Evolutionary conservation across 2,113 vertebrate genomes (phyloP).

Genomic region (Perca schrenkii): DNA sequence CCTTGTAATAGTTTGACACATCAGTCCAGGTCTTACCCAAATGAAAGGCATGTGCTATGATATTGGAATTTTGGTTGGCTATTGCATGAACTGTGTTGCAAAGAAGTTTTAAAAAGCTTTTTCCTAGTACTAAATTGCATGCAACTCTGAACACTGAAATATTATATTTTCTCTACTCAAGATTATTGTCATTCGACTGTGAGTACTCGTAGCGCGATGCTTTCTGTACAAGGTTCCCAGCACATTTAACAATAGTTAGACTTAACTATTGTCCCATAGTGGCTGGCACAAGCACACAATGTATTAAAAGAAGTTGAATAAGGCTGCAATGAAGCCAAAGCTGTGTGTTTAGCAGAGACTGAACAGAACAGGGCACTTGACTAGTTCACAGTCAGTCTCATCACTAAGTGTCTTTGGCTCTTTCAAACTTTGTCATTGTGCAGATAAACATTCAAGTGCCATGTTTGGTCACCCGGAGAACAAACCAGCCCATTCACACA

Average conservation of each 20-base stretch:
- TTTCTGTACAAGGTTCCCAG: slow-evolving; percentile 44
- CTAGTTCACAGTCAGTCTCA: slow-evolving; percentile 67
- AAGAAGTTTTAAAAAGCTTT: not conserved
- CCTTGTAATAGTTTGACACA: too few species aligned
- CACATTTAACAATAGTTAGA: slow-evolving; percentile 37
- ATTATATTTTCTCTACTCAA: not conserved
- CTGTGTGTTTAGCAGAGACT: slow-evolving; percentile 45
- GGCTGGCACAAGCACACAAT: slow-evolving; percentile 14
- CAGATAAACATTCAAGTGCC: slow-evolving; percentile 65
- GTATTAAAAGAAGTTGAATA: slow-evolving; percentile 33
- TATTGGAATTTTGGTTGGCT: not conserved
- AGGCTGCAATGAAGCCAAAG: slow-evolving; percentile 24
- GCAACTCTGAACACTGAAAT: not conserved
- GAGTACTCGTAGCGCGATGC: not conserved
- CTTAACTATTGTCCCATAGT: slow-evolving; percentile 18
- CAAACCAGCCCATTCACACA: slow-evolving; percentile 66
- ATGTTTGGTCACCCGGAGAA: slow-evolving; percentile 73
- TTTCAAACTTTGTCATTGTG: slow-evolving; percentile 61
- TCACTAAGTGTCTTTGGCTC: slow-evolving; percentile 62
- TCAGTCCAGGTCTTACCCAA: too few species aligned
- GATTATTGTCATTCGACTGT: not conserved
- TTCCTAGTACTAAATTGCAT: not conserved
- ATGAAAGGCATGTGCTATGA: too few species aligned
- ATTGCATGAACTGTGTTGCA: not conserved
- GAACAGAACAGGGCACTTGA: slow-evolving; percentile 65